Percentiles rank a stretch among this genome's conserved stretches.
Evolutionary conservation across 2,888 invertebrate species (phyloP).

Genomic region (Deilephila porcellus): DNA sequence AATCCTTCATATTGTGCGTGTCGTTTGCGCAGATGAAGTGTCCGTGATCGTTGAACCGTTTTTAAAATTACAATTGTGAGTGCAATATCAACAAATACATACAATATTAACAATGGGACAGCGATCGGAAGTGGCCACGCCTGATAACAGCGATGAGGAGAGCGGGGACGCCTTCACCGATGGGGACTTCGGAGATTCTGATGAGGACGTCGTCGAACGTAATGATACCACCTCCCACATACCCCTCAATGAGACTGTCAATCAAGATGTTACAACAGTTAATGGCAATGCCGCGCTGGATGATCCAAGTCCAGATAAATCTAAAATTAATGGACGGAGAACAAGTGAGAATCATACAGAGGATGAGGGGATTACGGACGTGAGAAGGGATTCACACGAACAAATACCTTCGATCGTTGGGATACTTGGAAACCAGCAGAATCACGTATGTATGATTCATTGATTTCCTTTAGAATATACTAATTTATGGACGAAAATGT

Average conservation of each 20-base stretch:
- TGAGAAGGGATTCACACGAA: constrained; percentile 71
- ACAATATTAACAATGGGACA: constrained; percentile 63
- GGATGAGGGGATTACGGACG: constrained; percentile 54
- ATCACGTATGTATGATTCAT: constrained; percentile 73
- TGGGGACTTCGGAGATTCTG: constrained; percentile 76
- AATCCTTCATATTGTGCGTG: constrained; percentile 24
- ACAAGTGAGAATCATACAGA: constrained; percentile 52
- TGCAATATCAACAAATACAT: constrained; percentile 44
- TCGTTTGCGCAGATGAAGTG: constrained; percentile 11
- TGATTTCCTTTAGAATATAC: constrained; percentile 3
- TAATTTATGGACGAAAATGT: constrained; percentile 1
- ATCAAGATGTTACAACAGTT: constrained; percentile 56
- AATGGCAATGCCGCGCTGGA: constrained; percentile 46
- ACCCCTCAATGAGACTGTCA: constrained; percentile 71
- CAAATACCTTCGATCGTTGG: constrained; percentile 81
- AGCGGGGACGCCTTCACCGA: constrained; percentile 79
- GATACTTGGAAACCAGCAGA: constrained; percentile 81
- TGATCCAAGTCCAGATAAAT: constrained; percentile 37
- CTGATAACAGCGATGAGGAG: constrained; percentile 75
- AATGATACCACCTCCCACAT: constrained; percentile 51
- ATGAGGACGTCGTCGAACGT: constrained; percentile 66
- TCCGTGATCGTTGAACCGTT: constrained; percentile 56
- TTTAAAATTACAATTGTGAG: constrained; percentile 54
- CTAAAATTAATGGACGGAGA: constrained; percentile 57
- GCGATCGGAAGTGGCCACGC: constrained; percentile 64